phyloP scores from a whole-genome alignment of 2,888 invertebrate genomes.

The Drosophila pseudotalamancana region DNA sequence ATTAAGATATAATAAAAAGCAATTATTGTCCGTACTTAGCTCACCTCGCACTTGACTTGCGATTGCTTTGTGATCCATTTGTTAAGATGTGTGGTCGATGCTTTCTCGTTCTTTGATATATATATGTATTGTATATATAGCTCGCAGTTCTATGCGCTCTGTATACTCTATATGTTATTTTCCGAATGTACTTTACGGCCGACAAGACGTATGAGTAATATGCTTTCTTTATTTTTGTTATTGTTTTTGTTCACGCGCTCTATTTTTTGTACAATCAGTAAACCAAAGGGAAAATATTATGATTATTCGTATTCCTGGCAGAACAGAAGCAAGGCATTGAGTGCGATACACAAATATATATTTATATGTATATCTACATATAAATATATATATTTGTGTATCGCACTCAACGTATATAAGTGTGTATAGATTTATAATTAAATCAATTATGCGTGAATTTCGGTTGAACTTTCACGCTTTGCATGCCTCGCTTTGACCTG shows the following conservation, averaged over 20 bases:
- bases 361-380: too few species aligned
- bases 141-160: slow-evolving; percentile 25
- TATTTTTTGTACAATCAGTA: slow-evolving; percentile 34
- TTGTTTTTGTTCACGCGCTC: slow-evolving; percentile 27
- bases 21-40: slow-evolving; percentile 66
- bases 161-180: slow-evolving; percentile 27
- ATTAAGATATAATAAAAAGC: slow-evolving; percentile 5
- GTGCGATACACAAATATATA: neutral
- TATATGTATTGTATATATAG: slow-evolving; percentile 56
- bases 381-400: too few species aligned
- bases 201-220: slow-evolving; percentile 69
- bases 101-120: slow-evolving; percentile 18
- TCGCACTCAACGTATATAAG: too few species aligned
- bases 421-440: slow-evolving; percentile 14
- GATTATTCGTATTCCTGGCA: slow-evolving; percentile 45
- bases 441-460: slow-evolving; percentile 38
- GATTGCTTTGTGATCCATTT: slow-evolving; percentile 82
- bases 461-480: slow-evolving; percentile 29
- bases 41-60: slow-evolving; percentile 83
- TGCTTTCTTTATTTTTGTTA: too few species aligned
- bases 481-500: slow-evolving; percentile 18
- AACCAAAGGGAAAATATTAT: slow-evolving; percentile 32
- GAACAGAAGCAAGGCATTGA: slow-evolving; percentile 21
- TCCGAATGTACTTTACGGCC: slow-evolving; percentile 24
- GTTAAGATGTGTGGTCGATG: too few species aligned